Percentiles rank a stretch among this genome's conserved stretches.
Evolutionary conservation across 1,140 invertebrate genomes (phyloP).

Genomic region (Megathymus violae): DNA sequence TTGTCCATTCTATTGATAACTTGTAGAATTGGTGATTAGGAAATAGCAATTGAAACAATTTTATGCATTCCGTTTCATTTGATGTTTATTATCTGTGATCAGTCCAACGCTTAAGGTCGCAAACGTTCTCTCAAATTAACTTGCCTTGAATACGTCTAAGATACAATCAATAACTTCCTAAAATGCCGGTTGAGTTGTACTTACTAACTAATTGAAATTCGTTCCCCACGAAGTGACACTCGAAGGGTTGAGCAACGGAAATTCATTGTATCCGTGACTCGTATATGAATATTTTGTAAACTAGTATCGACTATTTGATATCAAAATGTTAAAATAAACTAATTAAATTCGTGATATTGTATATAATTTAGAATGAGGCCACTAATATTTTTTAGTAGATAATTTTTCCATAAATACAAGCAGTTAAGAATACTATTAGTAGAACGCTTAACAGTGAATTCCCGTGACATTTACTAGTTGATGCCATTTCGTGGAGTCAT

Average conservation of each 20-base stretch:
- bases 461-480: not conserved
- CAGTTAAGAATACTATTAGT: not conserved
- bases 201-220: not conserved
- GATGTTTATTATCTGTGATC: constrained; percentile 14
- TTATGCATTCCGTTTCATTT: constrained; percentile 24
- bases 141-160: constrained; percentile 20
- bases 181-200: not conserved
- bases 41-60: constrained; percentile 15
- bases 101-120: constrained; percentile 10
- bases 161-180: constrained; percentile 18
- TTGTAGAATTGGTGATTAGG: not conserved
- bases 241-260: too few species aligned
- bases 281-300: too few species aligned
- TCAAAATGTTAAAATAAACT: too few species aligned
- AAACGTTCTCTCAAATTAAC: constrained; percentile 29
- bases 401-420: too few species aligned
- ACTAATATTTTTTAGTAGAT: too few species aligned
- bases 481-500: not conserved
- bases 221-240: too few species aligned
- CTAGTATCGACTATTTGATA: too few species aligned
- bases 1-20: constrained; percentile 3
- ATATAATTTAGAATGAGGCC: too few species aligned
- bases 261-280: too few species aligned
- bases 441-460: not conserved
- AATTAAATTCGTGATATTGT: too few species aligned